Evolutionary conservation across 2,888 invertebrate species (phyloP).

Genomic region (Trachelus iudaicus): DNA sequence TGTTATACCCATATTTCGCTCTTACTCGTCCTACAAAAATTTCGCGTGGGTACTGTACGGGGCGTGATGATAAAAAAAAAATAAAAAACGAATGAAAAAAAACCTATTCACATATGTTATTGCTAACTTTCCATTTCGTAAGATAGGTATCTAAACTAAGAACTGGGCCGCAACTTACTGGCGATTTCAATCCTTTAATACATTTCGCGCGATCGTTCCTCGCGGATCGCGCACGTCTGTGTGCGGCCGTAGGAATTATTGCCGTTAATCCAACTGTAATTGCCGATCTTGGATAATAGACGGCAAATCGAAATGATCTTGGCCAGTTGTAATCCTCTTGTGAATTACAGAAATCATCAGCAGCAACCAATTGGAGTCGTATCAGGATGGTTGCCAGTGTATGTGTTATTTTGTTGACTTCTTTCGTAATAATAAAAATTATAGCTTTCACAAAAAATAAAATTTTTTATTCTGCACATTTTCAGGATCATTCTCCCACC

Average conservation of each 20-base stretch:
- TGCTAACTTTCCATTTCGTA: constrained; percentile 18
- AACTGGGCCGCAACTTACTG: not conserved
- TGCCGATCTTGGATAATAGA: not conserved
- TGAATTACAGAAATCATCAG: not conserved
- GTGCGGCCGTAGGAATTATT: not conserved
- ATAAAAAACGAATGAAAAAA: not conserved
- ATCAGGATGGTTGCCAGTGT: not conserved
- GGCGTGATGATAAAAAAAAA: not conserved
- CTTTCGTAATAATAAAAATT: not conserved
- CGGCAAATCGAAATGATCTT: not conserved
- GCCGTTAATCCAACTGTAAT: not conserved
- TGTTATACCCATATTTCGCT: not conserved
- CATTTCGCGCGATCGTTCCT: not conserved
- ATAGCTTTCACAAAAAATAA: not conserved
- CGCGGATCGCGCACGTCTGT: not conserved
- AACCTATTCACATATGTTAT: not conserved
- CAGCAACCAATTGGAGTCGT: not conserved
- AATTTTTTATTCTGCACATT: not conserved
- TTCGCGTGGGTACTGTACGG: not conserved
- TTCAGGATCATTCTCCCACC: not conserved
- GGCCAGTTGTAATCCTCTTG: not conserved
- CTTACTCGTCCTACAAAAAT: not conserved
- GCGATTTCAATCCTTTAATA: not conserved
- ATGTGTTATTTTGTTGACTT: not conserved
- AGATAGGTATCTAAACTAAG: not conserved